phyloP scores from a whole-genome alignment of 2,113 vertebrate genomes.

The Ifrita kowaldi region DNA sequence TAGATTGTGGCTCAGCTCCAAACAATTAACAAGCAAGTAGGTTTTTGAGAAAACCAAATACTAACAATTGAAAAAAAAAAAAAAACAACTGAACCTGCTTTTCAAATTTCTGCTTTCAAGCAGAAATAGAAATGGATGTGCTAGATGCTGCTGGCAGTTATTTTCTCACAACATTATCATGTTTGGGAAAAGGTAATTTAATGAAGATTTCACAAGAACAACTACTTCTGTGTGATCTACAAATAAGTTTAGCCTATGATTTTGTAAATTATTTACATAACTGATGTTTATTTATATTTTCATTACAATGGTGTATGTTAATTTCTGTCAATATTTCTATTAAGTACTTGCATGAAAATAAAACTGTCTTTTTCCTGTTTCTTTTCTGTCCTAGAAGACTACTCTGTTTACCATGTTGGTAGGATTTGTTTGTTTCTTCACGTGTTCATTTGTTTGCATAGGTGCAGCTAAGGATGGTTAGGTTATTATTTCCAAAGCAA shows the following conservation, averaged over 20 bases:
- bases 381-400: neutral
- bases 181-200: neutral
- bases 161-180: neutral
- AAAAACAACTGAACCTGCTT: neutral
- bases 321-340: neutral
- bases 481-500: neutral
- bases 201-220: neutral
- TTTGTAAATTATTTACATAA: neutral
- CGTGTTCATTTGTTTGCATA: neutral
- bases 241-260: neutral
- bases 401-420: neutral
- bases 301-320: rapidly evolving
- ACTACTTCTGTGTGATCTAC: neutral
- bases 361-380: neutral
- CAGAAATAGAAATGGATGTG: neutral
- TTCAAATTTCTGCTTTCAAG: neutral
- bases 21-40: neutral
- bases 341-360: neutral
- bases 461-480: neutral
- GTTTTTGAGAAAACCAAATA: neutral
- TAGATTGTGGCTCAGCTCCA: neutral
- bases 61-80: neutral
- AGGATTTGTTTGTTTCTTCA: neutral
- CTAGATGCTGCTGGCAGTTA: neutral
- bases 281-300: neutral